Evolutionary conservation across 2,797 vertebrate species (phyloP).

Genomic region (Myotis findleyi): DNA sequence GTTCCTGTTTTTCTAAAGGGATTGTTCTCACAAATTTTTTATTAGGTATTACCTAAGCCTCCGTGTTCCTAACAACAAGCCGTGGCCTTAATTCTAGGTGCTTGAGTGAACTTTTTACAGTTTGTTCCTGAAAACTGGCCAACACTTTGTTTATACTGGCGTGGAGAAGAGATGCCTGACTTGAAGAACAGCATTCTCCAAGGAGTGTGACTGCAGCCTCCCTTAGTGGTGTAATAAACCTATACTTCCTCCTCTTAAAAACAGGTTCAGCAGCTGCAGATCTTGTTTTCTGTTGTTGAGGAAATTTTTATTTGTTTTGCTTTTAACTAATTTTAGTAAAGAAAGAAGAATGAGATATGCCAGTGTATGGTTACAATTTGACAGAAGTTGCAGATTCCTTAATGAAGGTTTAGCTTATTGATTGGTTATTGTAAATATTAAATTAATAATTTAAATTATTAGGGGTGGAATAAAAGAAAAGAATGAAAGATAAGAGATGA

Average conservation of each 20-base stretch:
- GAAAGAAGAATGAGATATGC: conserved; percentile 13
- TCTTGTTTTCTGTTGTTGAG: background rate
- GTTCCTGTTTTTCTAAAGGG: conserved; percentile 37
- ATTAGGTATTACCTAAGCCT: conserved; percentile 21
- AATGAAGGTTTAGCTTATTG: background rate
- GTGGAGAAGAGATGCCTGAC: background rate
- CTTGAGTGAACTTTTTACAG: conserved; percentile 35
- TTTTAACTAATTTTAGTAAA: conserved; percentile 55
- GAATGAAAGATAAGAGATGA: background rate
- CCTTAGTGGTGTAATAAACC: background rate
- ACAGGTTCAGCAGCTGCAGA: conserved; percentile 37
- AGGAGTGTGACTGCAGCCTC: conserved; percentile 19
- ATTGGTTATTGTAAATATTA: background rate
- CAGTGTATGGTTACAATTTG: conserved; percentile 37
- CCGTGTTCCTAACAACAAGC: conserved; percentile 21
- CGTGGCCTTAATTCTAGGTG: conserved; percentile 29
- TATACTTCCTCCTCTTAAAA: conserved; percentile 22
- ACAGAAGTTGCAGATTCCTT: conserved; percentile 1
- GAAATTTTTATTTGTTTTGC: conserved; percentile 36
- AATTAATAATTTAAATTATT: conserved; percentile 29
- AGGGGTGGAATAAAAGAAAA: background rate
- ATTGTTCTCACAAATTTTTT: conserved; percentile 43
- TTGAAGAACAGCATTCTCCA: conserved; percentile 58
- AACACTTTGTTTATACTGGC: conserved; percentile 66
- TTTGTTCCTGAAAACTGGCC: conserved; percentile 43